Evolutionary conservation across 2,113 vertebrate genomes (phyloP).

Genomic region (Candoia aspera): DNA sequence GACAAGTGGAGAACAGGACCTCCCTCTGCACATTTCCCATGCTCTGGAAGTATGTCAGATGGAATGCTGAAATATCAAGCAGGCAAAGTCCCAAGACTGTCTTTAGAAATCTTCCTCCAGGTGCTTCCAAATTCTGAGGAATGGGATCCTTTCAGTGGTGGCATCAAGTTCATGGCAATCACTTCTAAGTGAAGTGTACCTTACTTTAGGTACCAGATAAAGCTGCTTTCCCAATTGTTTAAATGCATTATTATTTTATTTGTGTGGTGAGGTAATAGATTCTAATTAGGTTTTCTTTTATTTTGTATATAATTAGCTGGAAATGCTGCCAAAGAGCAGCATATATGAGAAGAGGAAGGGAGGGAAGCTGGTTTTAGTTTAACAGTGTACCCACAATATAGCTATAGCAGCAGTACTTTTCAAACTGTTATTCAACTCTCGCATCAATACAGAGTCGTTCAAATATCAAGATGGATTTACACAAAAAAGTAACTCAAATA

Average conservation of each 20-base stretch:
- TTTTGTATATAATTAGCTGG: neutral
- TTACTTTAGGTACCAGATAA: neutral
- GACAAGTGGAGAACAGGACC: neutral
- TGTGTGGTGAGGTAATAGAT: neutral
- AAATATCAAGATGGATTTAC: neutral
- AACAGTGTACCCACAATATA: neutral
- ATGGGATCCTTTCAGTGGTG: neutral
- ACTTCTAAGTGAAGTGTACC: neutral
- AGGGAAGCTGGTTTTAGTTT: neutral
- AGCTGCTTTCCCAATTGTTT: neutral
- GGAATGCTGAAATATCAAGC: neutral
- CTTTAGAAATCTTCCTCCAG: neutral
- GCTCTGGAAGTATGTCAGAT: neutral
- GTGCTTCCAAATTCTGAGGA: neutral
- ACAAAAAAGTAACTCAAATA: neutral
- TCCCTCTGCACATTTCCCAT: neutral
- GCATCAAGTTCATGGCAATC: neutral
- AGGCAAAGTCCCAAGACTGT: too few species aligned
- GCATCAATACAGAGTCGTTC: neutral
- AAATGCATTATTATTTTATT: neutral
- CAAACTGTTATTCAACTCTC: neutral
- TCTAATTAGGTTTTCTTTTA: neutral
- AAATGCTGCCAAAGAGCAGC: neutral
- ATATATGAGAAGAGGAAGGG: neutral
- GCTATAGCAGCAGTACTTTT: neutral